These are phyloP conservation scores for Geotrypetes seraphini DNA, from an alignment of 2,797 vertebrate species.

Conservation along the genomic window DNA sequence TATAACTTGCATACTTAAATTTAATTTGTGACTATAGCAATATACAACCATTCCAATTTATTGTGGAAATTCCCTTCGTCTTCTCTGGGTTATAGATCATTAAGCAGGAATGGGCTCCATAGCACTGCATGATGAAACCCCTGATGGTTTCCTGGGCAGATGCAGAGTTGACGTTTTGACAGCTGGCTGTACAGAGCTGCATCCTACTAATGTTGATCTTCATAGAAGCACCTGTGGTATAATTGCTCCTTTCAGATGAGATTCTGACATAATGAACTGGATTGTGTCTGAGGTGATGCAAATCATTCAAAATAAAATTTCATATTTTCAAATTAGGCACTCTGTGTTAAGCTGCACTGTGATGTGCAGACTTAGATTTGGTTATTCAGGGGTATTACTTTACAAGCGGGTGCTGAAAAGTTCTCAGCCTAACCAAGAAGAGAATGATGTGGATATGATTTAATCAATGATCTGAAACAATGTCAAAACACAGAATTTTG, in stretches of 20 bases:
- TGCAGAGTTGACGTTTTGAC: conserved; percentile 2
- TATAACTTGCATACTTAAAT: neutral
- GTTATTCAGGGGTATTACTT: no score
- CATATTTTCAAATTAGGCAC: no score
- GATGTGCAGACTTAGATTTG: no score
- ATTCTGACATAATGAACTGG: conserved; percentile 1
- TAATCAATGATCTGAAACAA: no score
- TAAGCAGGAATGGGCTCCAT: conserved; percentile 10
- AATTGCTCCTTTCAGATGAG: conserved; percentile 4
- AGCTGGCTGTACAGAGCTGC: conserved; percentile 8
- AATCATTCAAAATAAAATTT: no score
- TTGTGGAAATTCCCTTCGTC: conserved; percentile 1
- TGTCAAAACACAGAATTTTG: no score
- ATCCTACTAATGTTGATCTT: neutral
- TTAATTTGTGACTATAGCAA: neutral
- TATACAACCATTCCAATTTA: neutral
- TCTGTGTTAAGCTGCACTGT: no score
- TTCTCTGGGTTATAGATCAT: conserved; percentile 4
- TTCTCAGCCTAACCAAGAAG: no score
- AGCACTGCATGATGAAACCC: neutral
- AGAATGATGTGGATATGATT: no score
- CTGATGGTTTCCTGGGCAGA: conserved; percentile 10
- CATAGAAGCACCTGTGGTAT: conserved; percentile 2
- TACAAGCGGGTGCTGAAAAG: no score
- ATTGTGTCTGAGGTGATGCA: neutral